Percentiles rank a stretch among this genome's conserved stretches.
Conservation (phyloP, 2,797 vertebrate genomes). For the Trachops cirrhosus region DNA sequence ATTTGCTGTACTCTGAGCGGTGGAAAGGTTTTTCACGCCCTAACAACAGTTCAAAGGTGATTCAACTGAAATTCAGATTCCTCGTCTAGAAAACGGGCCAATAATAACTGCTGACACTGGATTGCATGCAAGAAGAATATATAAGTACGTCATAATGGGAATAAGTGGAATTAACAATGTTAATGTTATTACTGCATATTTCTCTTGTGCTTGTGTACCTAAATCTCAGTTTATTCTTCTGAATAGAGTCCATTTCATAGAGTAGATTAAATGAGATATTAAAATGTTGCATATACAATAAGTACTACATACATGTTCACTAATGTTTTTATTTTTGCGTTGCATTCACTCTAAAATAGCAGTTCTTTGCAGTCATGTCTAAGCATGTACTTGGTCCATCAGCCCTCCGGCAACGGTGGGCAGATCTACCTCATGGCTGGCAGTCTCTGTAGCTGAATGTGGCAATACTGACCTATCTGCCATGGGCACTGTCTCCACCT, state of each 20-base stretch:
- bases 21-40: background rate
- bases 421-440: background rate
- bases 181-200: background rate
- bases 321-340: background rate
- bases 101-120: background rate
- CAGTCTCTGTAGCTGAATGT: background rate
- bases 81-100: background rate
- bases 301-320: background rate
- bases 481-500: background rate
- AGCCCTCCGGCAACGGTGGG: background rate
- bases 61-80: background rate
- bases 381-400: background rate
- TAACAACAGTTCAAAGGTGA: background rate
- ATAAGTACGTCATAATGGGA: background rate
- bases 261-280: background rate
- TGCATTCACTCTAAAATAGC: background rate
- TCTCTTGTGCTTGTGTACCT: fast-evolving
- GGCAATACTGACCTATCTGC: background rate
- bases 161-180: background rate
- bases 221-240: background rate
- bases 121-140: background rate
- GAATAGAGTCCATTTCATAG: background rate
- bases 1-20: background rate
- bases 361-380: background rate
- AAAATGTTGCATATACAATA: background rate